Base-by-base conservation (phyloP, 2,113 vertebrate species). In the Opisthocomus hoazin region DNA sequence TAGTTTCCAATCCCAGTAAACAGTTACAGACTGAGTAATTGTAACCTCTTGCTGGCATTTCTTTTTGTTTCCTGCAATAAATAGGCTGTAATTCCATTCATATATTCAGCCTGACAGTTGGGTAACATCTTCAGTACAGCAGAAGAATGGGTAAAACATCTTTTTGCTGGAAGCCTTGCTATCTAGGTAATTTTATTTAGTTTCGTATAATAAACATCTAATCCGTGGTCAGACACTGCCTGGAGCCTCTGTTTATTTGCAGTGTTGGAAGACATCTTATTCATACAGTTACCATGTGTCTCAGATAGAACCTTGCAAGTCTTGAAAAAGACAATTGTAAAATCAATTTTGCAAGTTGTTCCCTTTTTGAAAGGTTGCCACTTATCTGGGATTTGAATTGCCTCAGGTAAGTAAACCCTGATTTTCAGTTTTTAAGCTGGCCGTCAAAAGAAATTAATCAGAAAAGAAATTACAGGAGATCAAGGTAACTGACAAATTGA, bases 101-200 rank as follows among this genome's bases (percentile, higher is more conserved):
- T 83, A 91, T 83, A 90, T 92, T 91, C 63, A 77, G 21, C 39
- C 54, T 95, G 88, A 81, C 66, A 86, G 64, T 51, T 74, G 54
- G 46, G 32, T 80, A 88, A 26, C 27, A 50, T 90, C 69, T 84
- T 84, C 51, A 76, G 22, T 48, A 65, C 66, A 61, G 17, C 30
- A 32, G 2, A 14, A 93, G 73, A 86, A 77, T 5, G 10, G 9
- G 18, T 93, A 83, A 90, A 93, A 83, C 27, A 45, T 79, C 34
- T 48, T 93, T 90, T 94, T 92, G 58, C 94, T 93, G 79, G 46
- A 90, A 86, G 90, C 54, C 16, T 88, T 94, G 56, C 58, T 70
- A 61, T 80, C 54, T 66, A 87, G 76, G 68, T 94, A 91, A 91
- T 96, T 95, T 85, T 87, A 87, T 94, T 95, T 95, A 68, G 94